Evolutionary conservation across 64 coral and sea anemone species (phyloP).

Genomic region (Stylophora pistillata): DNA sequence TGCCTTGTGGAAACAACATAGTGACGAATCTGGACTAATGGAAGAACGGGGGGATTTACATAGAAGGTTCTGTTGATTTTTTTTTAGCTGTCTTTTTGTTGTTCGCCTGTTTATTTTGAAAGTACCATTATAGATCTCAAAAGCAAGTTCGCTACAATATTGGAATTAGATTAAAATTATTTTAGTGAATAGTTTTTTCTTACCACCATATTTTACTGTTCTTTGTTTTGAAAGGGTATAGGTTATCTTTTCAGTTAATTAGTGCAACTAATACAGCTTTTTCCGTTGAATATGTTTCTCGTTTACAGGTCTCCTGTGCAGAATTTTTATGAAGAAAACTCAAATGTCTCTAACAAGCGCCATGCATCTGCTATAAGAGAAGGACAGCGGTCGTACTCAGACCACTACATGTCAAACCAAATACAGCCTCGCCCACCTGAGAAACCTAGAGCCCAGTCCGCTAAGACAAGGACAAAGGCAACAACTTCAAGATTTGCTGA

Average conservation of each 20-base stretch:
- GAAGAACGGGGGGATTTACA: neutral
- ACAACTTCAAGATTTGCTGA: conserved; percentile 63
- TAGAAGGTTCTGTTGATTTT: neutral
- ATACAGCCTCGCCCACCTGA: conserved; percentile 78
- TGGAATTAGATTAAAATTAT: too few relatives aligned
- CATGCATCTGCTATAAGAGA: conserved; percentile 34
- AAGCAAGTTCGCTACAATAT: neutral
- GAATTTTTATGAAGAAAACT: neutral
- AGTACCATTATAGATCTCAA: neutral
- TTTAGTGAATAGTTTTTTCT: too few relatives aligned
- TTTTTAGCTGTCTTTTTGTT: neutral
- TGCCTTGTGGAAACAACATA: conserved; percentile 60
- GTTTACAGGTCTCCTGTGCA: neutral
- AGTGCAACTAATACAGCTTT: neutral
- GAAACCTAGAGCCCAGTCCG: conserved; percentile 67
- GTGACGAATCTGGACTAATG: conserved; percentile 7
- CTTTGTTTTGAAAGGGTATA: neutral
- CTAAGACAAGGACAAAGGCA: conserved; percentile 65
- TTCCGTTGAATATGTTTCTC: neutral
- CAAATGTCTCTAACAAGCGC: conserved; percentile 8
- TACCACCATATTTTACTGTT: neutral
- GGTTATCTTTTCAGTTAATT: too few relatives aligned
- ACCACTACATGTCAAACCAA: neutral
- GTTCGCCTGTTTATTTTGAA: too few relatives aligned
- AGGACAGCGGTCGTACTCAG: neutral